A percentile compares a stretch with the other conserved stretches of the same genome.
These are phyloP conservation scores for Conops quadrifasciatus DNA, from an alignment of 2,888 invertebrate species.

Conservation along the genomic window DNA sequence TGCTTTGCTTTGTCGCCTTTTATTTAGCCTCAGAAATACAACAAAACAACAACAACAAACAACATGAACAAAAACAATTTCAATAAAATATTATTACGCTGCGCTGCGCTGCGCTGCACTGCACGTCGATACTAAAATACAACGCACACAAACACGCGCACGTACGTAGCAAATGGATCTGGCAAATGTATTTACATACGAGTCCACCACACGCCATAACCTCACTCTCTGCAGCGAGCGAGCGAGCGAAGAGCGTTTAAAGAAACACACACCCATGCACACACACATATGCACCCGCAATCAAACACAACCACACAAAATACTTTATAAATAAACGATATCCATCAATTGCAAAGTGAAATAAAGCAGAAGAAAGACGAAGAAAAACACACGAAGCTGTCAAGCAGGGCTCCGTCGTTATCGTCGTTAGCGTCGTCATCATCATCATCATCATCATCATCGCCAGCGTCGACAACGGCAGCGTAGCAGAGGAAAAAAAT, in stretches of 20 bases:
- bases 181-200: slow-evolving; percentile 48
- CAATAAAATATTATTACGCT: slow-evolving; percentile 64
- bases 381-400: background rate
- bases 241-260: background rate
- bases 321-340: slow-evolving; percentile 62
- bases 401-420: background rate
- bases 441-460: too few relatives aligned
- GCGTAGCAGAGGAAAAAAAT: slow-evolving; percentile 26
- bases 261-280: slow-evolving; percentile 26
- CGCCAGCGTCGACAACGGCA: background rate
- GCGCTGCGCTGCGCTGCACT: slow-evolving; percentile 37
- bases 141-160: slow-evolving; percentile 22
- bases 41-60: slow-evolving; percentile 35
- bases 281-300: slow-evolving; percentile 20
- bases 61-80: slow-evolving; percentile 55
- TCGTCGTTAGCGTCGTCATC: too few relatives aligned
- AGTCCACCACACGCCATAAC: background rate
- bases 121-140: slow-evolving; percentile 15
- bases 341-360: slow-evolving; percentile 54
- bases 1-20: slow-evolving; percentile 20
- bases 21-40: slow-evolving; percentile 32
- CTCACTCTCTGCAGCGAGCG: background rate
- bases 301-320: slow-evolving; percentile 35
- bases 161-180: slow-evolving; percentile 49
- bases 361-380: slow-evolving; percentile 18